These are phyloP conservation scores for Gymnothorax javanicus DNA, from an alignment of 2,797 vertebrate genomes.

Conservation along the genomic window DNA sequence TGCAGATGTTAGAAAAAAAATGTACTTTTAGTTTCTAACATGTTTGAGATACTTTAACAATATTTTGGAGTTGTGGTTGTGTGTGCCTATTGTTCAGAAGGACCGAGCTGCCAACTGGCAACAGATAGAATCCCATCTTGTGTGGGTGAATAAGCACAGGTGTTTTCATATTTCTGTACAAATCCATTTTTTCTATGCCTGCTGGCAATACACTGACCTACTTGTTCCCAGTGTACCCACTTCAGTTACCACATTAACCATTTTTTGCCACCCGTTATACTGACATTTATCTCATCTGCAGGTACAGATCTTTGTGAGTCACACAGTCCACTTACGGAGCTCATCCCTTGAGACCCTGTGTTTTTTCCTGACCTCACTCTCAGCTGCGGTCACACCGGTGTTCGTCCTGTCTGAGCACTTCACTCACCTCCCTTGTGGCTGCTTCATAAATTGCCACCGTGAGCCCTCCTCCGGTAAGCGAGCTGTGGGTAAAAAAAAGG, in stretches of 20 bases:
- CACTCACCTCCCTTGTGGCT: conserved; percentile 95
- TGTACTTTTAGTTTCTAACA: background rate
- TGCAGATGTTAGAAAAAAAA: background rate
- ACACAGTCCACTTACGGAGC: conserved; percentile 75
- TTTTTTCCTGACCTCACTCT: conserved; percentile 89
- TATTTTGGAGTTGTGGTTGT: background rate
- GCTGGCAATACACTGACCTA: background rate
- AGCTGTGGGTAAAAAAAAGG: background rate
- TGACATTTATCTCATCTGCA: conserved; percentile 65
- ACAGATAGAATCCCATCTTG: background rate
- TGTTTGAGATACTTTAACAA: background rate
- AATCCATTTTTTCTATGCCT: background rate
- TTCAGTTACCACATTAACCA: background rate
- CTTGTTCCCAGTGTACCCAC: background rate
- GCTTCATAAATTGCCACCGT: conserved; percentile 90
- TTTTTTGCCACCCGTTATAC: background rate
- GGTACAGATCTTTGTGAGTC: conserved; percentile 84
- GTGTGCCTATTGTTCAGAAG: background rate
- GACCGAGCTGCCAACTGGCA: background rate
- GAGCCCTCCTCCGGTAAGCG: conserved; percentile 72
- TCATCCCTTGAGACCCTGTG: conserved; percentile 81
- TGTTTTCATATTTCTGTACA: background rate
- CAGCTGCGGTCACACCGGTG: conserved; percentile 84
- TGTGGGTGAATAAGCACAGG: background rate
- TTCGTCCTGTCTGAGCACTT: conserved; percentile 91